phyloP scores from a whole-genome alignment of 1,140 invertebrate genomes.

The fruit fly (Drosophila melanogaster) region DNA sequence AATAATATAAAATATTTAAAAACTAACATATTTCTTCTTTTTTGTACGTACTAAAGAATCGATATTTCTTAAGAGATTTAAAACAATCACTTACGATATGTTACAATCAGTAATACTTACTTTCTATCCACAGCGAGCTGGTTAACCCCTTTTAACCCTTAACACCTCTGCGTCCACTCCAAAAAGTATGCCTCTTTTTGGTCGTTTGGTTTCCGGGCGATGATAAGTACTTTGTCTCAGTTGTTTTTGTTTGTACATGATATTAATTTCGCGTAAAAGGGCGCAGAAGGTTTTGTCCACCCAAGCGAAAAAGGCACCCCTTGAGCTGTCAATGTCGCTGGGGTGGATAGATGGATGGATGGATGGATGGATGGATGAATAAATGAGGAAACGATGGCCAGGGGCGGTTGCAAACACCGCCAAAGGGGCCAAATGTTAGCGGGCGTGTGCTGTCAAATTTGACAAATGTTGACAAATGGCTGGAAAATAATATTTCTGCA shows the following conservation, averaged over 20 bases:
- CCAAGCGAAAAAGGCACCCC: constrained; percentile 36
- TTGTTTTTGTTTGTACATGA: constrained; percentile 75
- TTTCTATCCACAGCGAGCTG: neutral
- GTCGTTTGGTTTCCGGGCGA: constrained; percentile 31
- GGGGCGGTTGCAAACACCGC: constrained; percentile 41
- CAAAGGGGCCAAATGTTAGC: constrained; percentile 49
- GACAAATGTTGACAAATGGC: constrained; percentile 83
- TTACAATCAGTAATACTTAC: neutral
- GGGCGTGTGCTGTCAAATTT: constrained; percentile 74
- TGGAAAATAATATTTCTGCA: constrained; percentile 69
- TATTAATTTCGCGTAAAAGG: constrained; percentile 79
- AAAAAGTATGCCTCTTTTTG: constrained; percentile 33
- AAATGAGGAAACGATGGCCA: constrained; percentile 11
- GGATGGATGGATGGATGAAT: constrained; percentile 26
- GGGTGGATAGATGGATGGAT: constrained; percentile 53
- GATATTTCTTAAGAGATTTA: no score
- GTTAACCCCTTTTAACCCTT: constrained; percentile 14
- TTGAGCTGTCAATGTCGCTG: constrained; percentile 59
- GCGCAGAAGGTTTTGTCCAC: constrained; percentile 36
- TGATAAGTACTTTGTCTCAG: constrained; percentile 68
- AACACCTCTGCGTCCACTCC: constrained; percentile 2
- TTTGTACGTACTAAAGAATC: no score
- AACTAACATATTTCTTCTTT: no score
- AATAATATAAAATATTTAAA: no score
- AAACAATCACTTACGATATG: no score